phyloP scores from a whole-genome alignment of 2,888 invertebrate species.

The Galeruca laticollis region DNA sequence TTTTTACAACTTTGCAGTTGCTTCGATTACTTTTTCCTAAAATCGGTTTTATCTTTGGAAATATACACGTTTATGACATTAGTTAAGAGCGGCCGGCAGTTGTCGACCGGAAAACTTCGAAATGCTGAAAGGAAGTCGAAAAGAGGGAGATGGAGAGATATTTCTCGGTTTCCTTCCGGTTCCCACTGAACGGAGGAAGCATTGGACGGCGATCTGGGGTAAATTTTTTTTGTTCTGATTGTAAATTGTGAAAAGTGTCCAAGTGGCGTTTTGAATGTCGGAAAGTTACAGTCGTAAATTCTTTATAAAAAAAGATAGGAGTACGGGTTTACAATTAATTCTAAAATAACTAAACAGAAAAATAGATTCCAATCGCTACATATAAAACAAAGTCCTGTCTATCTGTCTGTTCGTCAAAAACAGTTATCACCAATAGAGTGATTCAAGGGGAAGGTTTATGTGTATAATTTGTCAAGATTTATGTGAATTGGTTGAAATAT shows the following conservation, averaged over 20 bases:
- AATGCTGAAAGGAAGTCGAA: slow-evolving; percentile 46
- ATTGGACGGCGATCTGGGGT: slow-evolving; percentile 37
- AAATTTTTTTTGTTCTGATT: slow-evolving; percentile 4
- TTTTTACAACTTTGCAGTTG: slow-evolving; percentile 38
- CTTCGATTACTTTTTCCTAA: slow-evolving; percentile 39
- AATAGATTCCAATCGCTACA: no score
- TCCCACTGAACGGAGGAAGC: slow-evolving; percentile 52
- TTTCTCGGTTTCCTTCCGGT: slow-evolving; percentile 60
- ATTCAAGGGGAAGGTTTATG: no score
- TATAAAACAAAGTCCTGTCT: no score
- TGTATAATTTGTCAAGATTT: no score
- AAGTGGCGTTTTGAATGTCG: slow-evolving; percentile 1
- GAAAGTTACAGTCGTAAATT: slow-evolving; percentile 1
- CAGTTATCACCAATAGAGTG: no score
- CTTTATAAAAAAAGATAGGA: slow-evolving; percentile 3
- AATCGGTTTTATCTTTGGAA: slow-evolving; percentile 43
- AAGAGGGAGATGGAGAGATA: slow-evolving; percentile 43
- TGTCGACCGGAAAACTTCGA: slow-evolving; percentile 52
- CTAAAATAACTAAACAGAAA: no score
- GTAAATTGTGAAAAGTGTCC: slow-evolving; percentile 9
- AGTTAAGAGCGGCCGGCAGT: slow-evolving; percentile 52
- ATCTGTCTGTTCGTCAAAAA: no score
- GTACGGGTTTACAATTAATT: slow-evolving; percentile 1
- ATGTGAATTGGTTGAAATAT: no score
- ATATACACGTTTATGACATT: slow-evolving; percentile 55